Base-by-base conservation (phyloP, 2,113 vertebrate species). In the Anguilla rostrata region DNA sequence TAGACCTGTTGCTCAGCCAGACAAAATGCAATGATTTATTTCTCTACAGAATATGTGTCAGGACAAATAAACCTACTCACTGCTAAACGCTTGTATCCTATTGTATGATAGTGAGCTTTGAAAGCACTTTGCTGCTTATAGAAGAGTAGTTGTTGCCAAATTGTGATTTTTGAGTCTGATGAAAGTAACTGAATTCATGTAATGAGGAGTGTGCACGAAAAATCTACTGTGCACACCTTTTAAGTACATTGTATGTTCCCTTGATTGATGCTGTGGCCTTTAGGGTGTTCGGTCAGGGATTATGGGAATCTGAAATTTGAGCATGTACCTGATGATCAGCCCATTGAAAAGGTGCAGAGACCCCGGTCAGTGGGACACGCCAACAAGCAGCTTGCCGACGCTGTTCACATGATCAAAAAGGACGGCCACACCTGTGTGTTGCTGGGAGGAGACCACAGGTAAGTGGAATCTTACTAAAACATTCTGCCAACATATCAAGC, bases 381-480 rank as follows among this genome's bases (percentile, higher is more conserved):
- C 89, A 96, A 94, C 88, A 83, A 90, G 84, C 92, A 78, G 85
- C 89, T 96, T 46, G 91, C 94, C 0, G 87, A 90, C 66, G 93
- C 90, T 0, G 92, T 96, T 80, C 87, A 78, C 63, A 85, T 18
- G 0, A 89, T 94, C 82, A 96, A 96, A 91, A 89, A 16, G 41
- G 93, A 95, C 0, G 94, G 95, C 5, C 90, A 92, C 87, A 93
- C 93, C 0, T 86, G 89, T 0, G 90, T 96, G 89, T 91, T 95
- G 91, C 93, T 96, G 82, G 95, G 96, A 40, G 96, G 96, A 84
- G 95, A 96, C 91, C 95, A 96, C 94, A 96, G 96, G 96, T 95
- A 66, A 43, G 75, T 84, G 20, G 14, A 8, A 5, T 29, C 43
- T 22, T 5, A 41, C 20, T 53, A 57, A 18, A 5, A 3, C 15